Base-by-base conservation (phyloP, 2,113 vertebrate genomes). In the Festucalex cinctus region DNA sequence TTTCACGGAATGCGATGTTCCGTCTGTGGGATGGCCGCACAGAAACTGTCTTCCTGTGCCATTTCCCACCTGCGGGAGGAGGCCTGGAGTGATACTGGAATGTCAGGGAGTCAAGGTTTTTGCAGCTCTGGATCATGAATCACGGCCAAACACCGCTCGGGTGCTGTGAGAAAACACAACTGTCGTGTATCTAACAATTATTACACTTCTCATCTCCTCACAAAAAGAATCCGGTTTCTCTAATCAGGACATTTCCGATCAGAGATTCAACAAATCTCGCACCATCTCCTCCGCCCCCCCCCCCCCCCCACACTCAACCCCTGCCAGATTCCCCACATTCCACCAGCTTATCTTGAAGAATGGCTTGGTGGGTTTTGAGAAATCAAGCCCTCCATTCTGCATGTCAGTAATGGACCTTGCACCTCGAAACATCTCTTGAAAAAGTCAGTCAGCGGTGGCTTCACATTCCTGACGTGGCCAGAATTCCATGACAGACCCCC, bases 261-360 rank as follows among this genome's bases (percentile, higher is more conserved):
- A 79, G 75, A 76, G 62, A 81, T 77, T 79, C 77, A 61, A 76
- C 81, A 41, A 74, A 70, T 84, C 77, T 84, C 82, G 56, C 78
- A 83, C 68, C 77, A 44, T 75, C 86, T 78, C 71, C 78, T 12
- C 4, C 69, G 17, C 63, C 70, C 78, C 69, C 78, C 58, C 71
- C 74, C 78, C 80, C 81, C 75, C 63, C 84, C 73, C 63, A 68
- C 70, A 67, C 59, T 66, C 70, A 73, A 35, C n/a, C n/a, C 63
- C 78, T 48, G 59, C 75, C 53, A 86, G 90, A 92, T 92, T 93
- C 92, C 86, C 87, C 72, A 86, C 88, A 92, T 92, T 92, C 91
- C 90, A 90, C 79, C 83, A 91, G 91, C 90, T 93, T 92, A 92
- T 92, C 91, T 92, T 91, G 83, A 91, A 91, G 88, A 92, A 92